Evolutionary conservation across 2,113 vertebrate species (phyloP), one percentile per base, ranked within the genome.

Genomic region (Plecotus auritus): DNA sequence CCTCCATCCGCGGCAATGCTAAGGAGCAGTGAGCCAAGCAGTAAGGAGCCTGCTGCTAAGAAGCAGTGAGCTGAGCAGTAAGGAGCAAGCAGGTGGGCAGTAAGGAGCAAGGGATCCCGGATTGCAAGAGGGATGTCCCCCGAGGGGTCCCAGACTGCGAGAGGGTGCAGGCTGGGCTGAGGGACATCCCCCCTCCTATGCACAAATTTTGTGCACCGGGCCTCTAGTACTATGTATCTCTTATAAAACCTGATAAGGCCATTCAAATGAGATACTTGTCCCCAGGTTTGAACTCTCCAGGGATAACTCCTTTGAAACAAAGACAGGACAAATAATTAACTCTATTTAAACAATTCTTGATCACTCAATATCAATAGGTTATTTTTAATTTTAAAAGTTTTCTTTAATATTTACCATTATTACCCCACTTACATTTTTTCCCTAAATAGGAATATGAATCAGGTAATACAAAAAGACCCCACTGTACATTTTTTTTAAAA

Each of bases 311-410:
- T 90, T 59, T 88, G 61, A 97, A 88, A 85, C 37, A 87, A 51
- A 92, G 14, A 42, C 35, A 93, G 22, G 28, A 89, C 20, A 87
- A 85, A 95, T 17, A 95, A 11, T 78, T 77, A 72, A 92, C 94
- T 93, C 70, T 67, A 96, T 51, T 85, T 85, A 82, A 85, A 93
- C 7, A 94, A 93, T 73, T 85, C 5, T 22, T 92, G 37, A 94
- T 70, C 3, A 85, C 28, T 37, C 88, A 85, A 74, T 85, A 23
- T 82, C 26, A 92, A 73, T 32, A 92, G 20, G 37, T 74, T 47
- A 47, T 77, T 92, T 61, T 82, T 26, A 56, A 54, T 51, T 67
- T 40, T 91, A 86, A 85, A 22, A 30, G 35, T 0, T 17, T 22
- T 73, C 42, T 47, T 35, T 11, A 76, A 80, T 74, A 51, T 93